Evolutionary conservation across 2,888 invertebrate species (phyloP).

Genomic region (Habroteleia sp.): DNA sequence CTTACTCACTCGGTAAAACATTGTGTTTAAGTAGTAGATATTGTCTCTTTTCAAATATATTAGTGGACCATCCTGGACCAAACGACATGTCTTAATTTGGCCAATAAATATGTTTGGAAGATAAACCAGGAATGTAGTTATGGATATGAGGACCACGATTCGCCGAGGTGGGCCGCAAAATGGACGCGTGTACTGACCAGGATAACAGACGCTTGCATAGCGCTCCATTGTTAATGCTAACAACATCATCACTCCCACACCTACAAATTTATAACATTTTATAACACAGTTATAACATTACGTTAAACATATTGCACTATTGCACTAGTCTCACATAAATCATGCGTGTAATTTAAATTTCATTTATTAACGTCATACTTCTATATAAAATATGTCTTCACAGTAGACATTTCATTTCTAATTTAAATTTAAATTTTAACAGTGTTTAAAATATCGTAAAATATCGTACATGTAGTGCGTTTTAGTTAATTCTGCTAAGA

Average conservation of each 20-base stretch:
- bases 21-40: conserved; percentile 81
- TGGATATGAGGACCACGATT: conserved; percentile 85
- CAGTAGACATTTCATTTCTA: too few relatives aligned
- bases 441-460: too few relatives aligned
- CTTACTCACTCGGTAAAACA: conserved; percentile 82
- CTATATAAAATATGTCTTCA: too few relatives aligned
- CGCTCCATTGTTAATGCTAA: conserved; percentile 88
- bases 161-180: conserved; percentile 85
- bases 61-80: conserved; percentile 81
- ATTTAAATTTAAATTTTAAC: too few relatives aligned
- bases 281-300: conserved; percentile 12
- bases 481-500: too few relatives aligned
- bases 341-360: background rate
- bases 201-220: conserved; percentile 87
- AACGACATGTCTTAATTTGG: conserved; percentile 83
- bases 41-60: conserved; percentile 84
- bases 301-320: conserved; percentile 3
- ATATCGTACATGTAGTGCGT: too few relatives aligned
- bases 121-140: conserved; percentile 86
- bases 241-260: conserved; percentile 89
- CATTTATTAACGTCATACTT: too few relatives aligned
- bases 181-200: conserved; percentile 85
- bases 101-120: conserved; percentile 86
- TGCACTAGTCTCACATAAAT: conserved; percentile 6
- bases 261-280: conserved; percentile 74